These are phyloP conservation scores for Mimumesa dahlbomi DNA, from an alignment of 2,888 invertebrate genomes.

Conservation along the genomic window DNA sequence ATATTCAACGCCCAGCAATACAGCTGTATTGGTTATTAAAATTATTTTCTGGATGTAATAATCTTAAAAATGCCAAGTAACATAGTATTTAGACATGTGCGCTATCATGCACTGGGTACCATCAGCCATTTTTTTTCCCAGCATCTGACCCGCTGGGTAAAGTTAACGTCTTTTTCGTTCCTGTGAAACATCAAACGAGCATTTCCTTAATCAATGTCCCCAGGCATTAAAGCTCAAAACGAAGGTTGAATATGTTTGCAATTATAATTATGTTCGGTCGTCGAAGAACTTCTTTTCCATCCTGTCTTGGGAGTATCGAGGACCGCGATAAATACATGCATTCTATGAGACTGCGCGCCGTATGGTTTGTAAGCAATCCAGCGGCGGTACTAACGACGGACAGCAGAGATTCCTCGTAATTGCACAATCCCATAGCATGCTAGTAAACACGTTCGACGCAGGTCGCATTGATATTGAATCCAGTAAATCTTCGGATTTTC, in stretches of 20 bases:
- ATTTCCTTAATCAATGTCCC: not conserved
- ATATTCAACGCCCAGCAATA: no score
- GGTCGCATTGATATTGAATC: slow-evolving; percentile 8
- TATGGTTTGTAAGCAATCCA: slow-evolving; percentile 43
- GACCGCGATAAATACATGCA: slow-evolving; percentile 49
- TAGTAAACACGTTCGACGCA: slow-evolving; percentile 17
- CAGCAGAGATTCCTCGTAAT: slow-evolving; percentile 16
- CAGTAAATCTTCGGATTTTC: slow-evolving; percentile 6
- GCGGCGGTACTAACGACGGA: slow-evolving; percentile 21
- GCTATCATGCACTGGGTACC: no score
- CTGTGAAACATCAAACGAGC: not conserved
- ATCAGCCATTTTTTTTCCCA: no score
- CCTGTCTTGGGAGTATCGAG: slow-evolving; percentile 19
- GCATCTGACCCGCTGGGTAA: no score
- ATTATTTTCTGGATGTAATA: no score
- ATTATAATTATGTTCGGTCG: slow-evolving; percentile 16
- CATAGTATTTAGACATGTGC: no score
- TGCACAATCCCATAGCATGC: slow-evolving; percentile 19
- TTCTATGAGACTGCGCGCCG: slow-evolving; percentile 33
- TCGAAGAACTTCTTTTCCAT: not conserved
- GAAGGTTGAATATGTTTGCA: slow-evolving; percentile 26
- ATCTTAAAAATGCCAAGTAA: no score
- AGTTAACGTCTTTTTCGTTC: no score
- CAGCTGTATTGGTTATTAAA: no score
- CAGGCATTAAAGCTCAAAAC: slow-evolving; percentile 10